Evolutionary conservation across 2,888 invertebrate species (phyloP).

Genomic region (Dasypolia templi): DNA sequence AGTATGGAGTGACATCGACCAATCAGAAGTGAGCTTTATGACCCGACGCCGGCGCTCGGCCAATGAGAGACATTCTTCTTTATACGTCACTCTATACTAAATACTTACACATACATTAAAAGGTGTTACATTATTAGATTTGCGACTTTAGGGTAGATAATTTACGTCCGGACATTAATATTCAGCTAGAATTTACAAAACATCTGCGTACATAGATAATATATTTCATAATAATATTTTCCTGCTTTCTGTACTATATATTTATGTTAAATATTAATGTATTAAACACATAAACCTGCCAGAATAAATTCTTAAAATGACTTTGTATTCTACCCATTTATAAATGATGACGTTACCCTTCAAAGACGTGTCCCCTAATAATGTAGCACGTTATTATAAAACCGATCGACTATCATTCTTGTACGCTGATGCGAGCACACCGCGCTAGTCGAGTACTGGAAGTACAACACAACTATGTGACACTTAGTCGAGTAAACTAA

Average conservation of each 20-base stretch:
- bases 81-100: conserved; percentile 45
- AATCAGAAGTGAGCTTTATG: conserved; percentile 31
- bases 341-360: not conserved
- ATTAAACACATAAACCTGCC: not conserved
- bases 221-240: not conserved
- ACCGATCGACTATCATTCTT: conserved; percentile 18
- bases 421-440: conserved; percentile 32
- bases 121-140: conserved; percentile 18
- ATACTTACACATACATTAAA: conserved; percentile 25
- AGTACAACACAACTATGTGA: conserved; percentile 43
- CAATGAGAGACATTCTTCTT: conserved; percentile 21
- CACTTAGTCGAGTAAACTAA: conserved; percentile 42
- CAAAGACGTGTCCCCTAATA: conserved; percentile 23
- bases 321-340: not conserved
- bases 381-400: conserved; percentile 10
- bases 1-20: conserved; percentile 43
- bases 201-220: not conserved
- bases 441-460: conserved; percentile 30
- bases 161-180: conserved; percentile 26
- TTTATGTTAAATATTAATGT: not conserved
- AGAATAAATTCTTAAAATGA: not conserved
- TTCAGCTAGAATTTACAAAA: not conserved
- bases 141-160: not conserved
- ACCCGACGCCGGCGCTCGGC: conserved; percentile 13
- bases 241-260: not conserved